A percentile compares a stretch with the other conserved stretches of the same genome.
Evolutionary conservation across 2,113 vertebrate species (phyloP).

Genomic region (Semnornis frantzii): DNA sequence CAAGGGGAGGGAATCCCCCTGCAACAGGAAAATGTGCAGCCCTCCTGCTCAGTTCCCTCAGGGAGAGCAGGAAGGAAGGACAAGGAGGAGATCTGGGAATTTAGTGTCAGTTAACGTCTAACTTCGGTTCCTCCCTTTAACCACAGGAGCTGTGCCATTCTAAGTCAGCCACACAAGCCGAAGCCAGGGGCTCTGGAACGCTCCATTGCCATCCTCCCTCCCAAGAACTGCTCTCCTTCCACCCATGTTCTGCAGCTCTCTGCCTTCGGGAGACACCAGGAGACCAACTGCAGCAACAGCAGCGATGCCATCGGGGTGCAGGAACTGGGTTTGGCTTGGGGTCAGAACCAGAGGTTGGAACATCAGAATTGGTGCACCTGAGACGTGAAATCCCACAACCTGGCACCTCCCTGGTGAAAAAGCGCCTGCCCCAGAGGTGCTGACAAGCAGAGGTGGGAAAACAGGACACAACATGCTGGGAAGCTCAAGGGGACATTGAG

Average conservation of each 20-base stretch:
- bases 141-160: not conserved
- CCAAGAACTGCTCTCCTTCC: not conserved
- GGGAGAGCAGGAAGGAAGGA: not conserved
- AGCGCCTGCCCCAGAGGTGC: not conserved
- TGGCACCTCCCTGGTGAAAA: not conserved
- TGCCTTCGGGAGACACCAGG: constrained; percentile 50
- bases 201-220: not conserved
- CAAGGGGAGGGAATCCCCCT: not conserved
- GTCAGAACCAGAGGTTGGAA: not conserved
- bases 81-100: not conserved
- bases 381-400: not conserved
- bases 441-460: not conserved
- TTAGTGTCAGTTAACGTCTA: fast-evolving
- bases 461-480: not conserved
- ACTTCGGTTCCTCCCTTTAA: not conserved
- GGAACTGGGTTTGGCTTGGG: fast-evolving
- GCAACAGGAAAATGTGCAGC: not conserved
- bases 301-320: not conserved
- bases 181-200: not conserved
- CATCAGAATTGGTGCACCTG: fast-evolving
- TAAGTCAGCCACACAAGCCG: not conserved
- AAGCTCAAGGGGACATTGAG: not conserved
- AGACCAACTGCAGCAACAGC: constrained; percentile 44
- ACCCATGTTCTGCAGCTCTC: not conserved
- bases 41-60: not conserved